Base-by-base conservation (phyloP, 23 tunicate species). In the Halocynthia aurantium region DNA sequence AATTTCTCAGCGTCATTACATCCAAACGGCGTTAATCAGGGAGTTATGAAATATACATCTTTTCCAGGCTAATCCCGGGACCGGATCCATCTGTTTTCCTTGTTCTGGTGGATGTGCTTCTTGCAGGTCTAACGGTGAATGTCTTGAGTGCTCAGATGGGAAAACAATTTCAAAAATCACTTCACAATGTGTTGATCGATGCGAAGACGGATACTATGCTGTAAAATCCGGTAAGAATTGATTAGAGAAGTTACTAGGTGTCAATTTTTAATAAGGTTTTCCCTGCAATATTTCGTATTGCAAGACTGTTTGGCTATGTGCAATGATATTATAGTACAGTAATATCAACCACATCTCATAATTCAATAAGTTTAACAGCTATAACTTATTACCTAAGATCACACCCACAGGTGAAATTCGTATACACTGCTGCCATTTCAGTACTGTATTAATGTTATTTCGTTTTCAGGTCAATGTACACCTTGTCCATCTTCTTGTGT, bases 401-500 rank as follows among this genome's bases (percentile, higher is more conserved):
- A 31, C 44, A 31, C 4, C 44, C 44, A 31, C 44, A 58, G 4
- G 64, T 58, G 64, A n/a, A 58, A 58, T 15, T 13, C 17, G n/a
- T 58, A n/a, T 58, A 4, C 2, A 13, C 2, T 1, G 2, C 17
- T 58, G 64, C 64, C n/a, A 58, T 15, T n/a, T n/a, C n/a, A 58
- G 64, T 58, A 58, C 64, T 1, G 64, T n/a, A n/a, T 4, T 58
- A 15, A 4, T 58, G 17, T 15, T 58, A 13, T 58, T 15, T 18
- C 58, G 9, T 66, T 40, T 68, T 12, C 71, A 89, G 92, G 91
- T 15, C 75, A 75, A 22, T 92, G 98, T 61, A 20, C 56, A 75
- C 15, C 49, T 6, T 92, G 98, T 67, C 98, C 98, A 31, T 40
- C 83, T 15, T 50, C 81, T 7, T 92, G 98, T 77, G 84, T 81